Evolutionary conservation across 2,888 invertebrate species (phyloP).

Genomic region (Cecidostiba fungosa): DNA sequence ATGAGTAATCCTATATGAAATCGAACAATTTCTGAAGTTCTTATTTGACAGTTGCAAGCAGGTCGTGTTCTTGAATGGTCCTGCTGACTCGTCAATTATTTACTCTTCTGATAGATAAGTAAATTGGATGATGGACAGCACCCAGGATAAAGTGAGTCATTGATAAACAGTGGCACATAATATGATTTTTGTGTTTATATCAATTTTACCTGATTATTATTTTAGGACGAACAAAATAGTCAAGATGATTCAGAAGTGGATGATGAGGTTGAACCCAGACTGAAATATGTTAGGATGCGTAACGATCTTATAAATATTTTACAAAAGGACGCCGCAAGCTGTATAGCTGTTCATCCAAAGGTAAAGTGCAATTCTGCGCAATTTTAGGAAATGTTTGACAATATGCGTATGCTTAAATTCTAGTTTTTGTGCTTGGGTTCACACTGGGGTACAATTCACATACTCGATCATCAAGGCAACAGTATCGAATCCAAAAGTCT

Average conservation of each 20-base stretch:
- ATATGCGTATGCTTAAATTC: slow-evolving; percentile 66
- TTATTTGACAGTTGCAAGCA: slow-evolving; percentile 23
- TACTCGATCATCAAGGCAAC: slow-evolving; percentile 96
- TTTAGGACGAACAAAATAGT: slow-evolving; percentile 74
- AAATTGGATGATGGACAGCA: slow-evolving; percentile 66
- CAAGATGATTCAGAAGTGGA: slow-evolving; percentile 80
- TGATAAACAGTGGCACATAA: slow-evolving; percentile 15
- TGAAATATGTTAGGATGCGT: slow-evolving; percentile 94
- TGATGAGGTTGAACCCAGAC: slow-evolving; percentile 90
- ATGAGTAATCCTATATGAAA: not conserved
- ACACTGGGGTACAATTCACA: slow-evolving; percentile 93
- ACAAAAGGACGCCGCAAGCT: slow-evolving; percentile 93
- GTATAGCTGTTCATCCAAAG: slow-evolving; percentile 96
- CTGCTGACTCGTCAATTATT: not conserved
- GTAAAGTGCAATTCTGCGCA: slow-evolving; percentile 79
- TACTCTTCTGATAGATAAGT: not conserved
- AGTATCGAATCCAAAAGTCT: slow-evolving; percentile 87
- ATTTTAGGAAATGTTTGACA: not conserved
- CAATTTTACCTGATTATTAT: slow-evolving; percentile 28
- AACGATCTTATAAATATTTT: slow-evolving; percentile 94
- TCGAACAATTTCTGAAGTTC: not conserved
- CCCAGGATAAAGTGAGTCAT: slow-evolving; percentile 67
- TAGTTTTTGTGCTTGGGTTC: slow-evolving; percentile 96
- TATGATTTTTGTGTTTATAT: slow-evolving; percentile 26
- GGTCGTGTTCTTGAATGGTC: not conserved